Conservation (phyloP, 2,888 invertebrate species). For the Drosophila meridiana region DNA sequence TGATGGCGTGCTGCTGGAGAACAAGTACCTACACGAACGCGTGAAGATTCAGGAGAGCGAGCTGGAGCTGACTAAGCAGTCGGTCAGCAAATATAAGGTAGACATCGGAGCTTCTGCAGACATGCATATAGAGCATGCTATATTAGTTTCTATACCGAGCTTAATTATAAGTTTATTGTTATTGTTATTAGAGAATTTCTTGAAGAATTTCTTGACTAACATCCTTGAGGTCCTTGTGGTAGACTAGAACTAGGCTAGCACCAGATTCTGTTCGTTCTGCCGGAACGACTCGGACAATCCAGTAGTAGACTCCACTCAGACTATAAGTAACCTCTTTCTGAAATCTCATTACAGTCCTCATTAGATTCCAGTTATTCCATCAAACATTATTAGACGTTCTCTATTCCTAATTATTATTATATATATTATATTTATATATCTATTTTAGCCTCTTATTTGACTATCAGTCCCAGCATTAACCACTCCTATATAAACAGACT, state of each 20-base stretch:
- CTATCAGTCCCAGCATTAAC: too few relatives aligned
- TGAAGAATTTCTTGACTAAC: too few relatives aligned
- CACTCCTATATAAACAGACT: background rate
- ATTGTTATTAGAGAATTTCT: background rate
- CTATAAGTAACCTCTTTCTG: background rate
- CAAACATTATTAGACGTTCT: too few relatives aligned
- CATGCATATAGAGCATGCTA: background rate
- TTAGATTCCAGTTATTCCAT: too few relatives aligned
- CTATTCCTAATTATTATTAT: too few relatives aligned
- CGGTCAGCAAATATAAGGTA: conserved; percentile 91
- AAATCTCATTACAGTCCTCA: too few relatives aligned
- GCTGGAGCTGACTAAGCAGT: conserved; percentile 90
- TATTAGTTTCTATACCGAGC: background rate
- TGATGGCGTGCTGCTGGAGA: conserved; percentile 92
- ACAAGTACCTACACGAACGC: conserved; percentile 93
- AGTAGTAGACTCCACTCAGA: background rate
- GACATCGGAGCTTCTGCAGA: background rate
- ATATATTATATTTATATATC: too few relatives aligned
- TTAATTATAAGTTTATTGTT: background rate
- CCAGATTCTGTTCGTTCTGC: too few relatives aligned
- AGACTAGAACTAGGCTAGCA: too few relatives aligned
- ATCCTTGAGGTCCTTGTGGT: too few relatives aligned
- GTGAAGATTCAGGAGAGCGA: conserved; percentile 92
- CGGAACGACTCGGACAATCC: too few relatives aligned
- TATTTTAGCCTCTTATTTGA: too few relatives aligned